phyloP scores from a whole-genome alignment of 2,113 vertebrate genomes.

The Dipodomys stephensi region DNA sequence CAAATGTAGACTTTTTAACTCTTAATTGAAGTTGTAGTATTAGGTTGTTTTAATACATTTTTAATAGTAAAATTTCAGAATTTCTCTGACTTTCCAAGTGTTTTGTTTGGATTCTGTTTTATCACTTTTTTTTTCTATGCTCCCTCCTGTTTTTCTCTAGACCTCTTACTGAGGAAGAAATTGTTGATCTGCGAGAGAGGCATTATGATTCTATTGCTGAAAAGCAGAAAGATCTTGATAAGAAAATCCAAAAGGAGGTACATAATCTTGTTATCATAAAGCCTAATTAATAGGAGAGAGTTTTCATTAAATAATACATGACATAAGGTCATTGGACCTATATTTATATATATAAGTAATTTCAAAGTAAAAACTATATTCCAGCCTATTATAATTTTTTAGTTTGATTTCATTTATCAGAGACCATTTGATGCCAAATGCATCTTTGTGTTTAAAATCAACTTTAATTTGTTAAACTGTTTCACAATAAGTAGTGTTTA shows the following conservation, averaged over 20 bases:
- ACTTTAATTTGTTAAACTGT: not conserved
- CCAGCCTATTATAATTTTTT: not conserved
- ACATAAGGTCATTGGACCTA: not conserved
- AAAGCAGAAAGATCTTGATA: constrained; percentile 92
- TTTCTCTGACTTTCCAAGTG: not conserved
- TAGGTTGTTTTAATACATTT: not conserved
- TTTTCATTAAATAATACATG: constrained; percentile 11
- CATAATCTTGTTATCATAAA: constrained; percentile 55
- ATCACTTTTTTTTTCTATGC: not conserved
- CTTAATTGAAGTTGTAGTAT: not conserved
- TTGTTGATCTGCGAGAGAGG: constrained; percentile 92
- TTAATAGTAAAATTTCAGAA: constrained; percentile 39
- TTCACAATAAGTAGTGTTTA: constrained; percentile 20
- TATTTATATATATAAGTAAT: constrained; percentile 1
- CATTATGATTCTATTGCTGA: constrained; percentile 94
- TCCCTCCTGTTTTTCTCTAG: constrained; percentile 81
- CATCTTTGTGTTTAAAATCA: constrained; percentile 30
- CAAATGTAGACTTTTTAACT: not conserved
- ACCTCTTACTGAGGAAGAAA: constrained; percentile 96
- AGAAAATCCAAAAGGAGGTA: constrained; percentile 94
- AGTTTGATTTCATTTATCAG: constrained; percentile 44
- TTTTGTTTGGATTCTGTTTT: constrained; percentile 38
- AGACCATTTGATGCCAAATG: not conserved
- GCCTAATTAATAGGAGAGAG: not conserved
- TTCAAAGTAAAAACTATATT: constrained; percentile 25